phyloP scores from a whole-genome alignment of 2,113 vertebrate species.

The Gymnobelideus leadbeateri region DNA sequence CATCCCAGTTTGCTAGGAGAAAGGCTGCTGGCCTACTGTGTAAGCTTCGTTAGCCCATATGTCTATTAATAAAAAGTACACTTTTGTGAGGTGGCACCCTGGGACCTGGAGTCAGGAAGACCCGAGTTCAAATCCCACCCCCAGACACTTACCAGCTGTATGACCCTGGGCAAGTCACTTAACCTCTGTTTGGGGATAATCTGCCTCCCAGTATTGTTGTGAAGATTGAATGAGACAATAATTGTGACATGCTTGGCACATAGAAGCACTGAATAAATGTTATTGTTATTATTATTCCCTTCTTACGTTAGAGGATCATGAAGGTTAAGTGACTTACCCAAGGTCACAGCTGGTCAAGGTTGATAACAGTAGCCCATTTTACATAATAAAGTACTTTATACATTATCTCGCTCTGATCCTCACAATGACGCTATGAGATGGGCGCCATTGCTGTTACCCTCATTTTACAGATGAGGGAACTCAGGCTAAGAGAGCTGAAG shows the following conservation, averaged over 20 bases:
- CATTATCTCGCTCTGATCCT: no score
- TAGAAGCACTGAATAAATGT: background rate
- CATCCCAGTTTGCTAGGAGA: slow-evolving; percentile 51
- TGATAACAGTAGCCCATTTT: no score
- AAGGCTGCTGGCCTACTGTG: slow-evolving; percentile 35
- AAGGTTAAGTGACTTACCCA: background rate
- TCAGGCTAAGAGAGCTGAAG: background rate
- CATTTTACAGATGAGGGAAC: background rate
- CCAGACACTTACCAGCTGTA: background rate
- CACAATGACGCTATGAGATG: no score
- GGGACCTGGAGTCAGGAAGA: no score
- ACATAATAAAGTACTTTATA: no score
- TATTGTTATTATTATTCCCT: background rate
- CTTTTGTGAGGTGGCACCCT: no score
- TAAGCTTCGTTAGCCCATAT: background rate
- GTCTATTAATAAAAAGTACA: no score
- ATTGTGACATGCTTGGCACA: background rate
- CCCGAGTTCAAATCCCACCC: background rate
- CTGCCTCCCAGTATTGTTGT: background rate
- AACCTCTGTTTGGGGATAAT: background rate
- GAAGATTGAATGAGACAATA: background rate
- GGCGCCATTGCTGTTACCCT: background rate
- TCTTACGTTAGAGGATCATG: background rate
- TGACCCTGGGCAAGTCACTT: background rate
- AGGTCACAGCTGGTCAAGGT: no score